Evolutionary conservation across 2,797 vertebrate genomes (phyloP), one percentile per base, ranked within the genome.

Genomic region (Emys orbicularis): DNA sequence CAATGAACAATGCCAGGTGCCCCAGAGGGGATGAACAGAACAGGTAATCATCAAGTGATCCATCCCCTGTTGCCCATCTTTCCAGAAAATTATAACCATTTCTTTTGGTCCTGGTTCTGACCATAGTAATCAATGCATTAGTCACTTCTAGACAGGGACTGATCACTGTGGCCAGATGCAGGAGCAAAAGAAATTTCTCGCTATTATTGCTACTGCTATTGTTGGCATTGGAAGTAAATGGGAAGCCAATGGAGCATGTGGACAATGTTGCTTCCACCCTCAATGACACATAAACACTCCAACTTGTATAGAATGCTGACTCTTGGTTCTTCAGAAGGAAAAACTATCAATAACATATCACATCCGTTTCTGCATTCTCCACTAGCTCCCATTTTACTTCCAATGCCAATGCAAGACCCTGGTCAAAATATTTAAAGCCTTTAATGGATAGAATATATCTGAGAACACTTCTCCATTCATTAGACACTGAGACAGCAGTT

Each of bases 401-500:
- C 83, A 86, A 79, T 37, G n/a, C 18, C 34, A 31, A n/a, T 84
- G 95, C 79, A 95, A 95, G 74, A 95, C 93, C 83, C 80, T 91
- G 88, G 49, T 52, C 15, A 15, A 49, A 90, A 83, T 81, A 86
- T 88, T 95, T 80, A 96, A 59, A 10, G 53, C 34, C 93, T 81
- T 85, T 94, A 19, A 52, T 85, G 47, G 87, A 50, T 44, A 94
- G 65, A n/a, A 91, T 89, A 29, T 21, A 84, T 88, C 41, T 0
- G 0, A 90, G 81, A 81, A 76, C 83, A 93, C 85, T 89, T 92
- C 86, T 93, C 86, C 77, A 29, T 92, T 96, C 88, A 86, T 37
- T 84, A 83, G 65, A 89, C 79, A 91, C 8, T 68, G 49, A 93
- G 91, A 93, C 90, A 96, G 92, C 49, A 96, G 81, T 90, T 90